Conservation (phyloP, 2,113 vertebrate species). For the Pseudopodoces humilis region DNA sequence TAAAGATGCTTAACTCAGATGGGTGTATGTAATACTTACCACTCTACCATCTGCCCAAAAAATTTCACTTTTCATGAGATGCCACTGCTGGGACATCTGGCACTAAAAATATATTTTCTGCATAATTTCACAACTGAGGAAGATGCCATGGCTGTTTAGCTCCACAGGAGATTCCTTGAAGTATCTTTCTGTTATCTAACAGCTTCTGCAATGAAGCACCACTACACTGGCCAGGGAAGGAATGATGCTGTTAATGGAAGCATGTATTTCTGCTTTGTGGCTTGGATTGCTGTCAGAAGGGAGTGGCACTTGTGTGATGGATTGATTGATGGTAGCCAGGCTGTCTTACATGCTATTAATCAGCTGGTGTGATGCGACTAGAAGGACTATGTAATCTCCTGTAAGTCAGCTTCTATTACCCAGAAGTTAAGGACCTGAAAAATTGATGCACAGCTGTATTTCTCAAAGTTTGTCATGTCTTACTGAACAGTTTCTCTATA, state of each 20-base stretch:
- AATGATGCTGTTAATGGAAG: slow-evolving; percentile 20
- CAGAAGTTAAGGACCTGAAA: not conserved
- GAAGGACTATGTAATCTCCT: slow-evolving; percentile 31
- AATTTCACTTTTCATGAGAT: slow-evolving; percentile 18
- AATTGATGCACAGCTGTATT: not conserved
- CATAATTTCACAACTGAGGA: slow-evolving; percentile 22
- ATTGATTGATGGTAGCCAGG: slow-evolving; percentile 12
- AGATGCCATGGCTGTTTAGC: not conserved
- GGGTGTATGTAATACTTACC: not conserved
- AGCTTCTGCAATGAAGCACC: not conserved
- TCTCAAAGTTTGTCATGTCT: not conserved
- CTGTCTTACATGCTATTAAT: slow-evolving; percentile 1
- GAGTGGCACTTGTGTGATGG: slow-evolving; percentile 9
- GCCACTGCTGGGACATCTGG: slow-evolving; percentile 26
- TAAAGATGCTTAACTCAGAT: not conserved
- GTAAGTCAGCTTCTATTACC: slow-evolving; percentile 19
- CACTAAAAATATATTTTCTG: slow-evolving; percentile 56
- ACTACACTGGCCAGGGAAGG: not conserved
- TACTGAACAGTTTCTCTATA: not conserved
- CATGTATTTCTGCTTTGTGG: not conserved
- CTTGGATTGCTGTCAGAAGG: slow-evolving; percentile 11
- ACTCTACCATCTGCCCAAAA: slow-evolving; percentile 31
- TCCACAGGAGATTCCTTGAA: slow-evolving; percentile 6
- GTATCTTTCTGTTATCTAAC: not conserved
- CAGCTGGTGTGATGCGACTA: not conserved